Evolutionary conservation across 53 echinoderm and acorn worm species (phyloP), one percentile per base, ranked within the genome.

Genomic region (Stichopus horrens): DNA sequence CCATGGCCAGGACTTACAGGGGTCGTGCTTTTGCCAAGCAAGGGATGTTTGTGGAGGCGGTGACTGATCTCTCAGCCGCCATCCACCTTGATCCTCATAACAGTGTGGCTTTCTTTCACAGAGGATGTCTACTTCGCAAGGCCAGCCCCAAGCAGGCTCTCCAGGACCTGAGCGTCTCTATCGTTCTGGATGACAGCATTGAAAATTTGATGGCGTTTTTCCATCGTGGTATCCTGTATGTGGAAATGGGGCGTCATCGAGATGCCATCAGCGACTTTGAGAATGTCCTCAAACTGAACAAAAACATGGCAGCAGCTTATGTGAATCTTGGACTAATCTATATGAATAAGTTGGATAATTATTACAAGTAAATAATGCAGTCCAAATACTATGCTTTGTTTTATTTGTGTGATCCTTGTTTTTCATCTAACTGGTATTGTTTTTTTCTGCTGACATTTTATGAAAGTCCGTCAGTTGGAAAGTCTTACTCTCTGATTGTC

Each of bases 181-280:
- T 99, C 9, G 85, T 99, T 21, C 88, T 99, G 8, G 92, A 99
- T 86, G 99, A 99, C 73, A 86, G 92, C 57, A 76, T 87, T 23
- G 94, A 91, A 9, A 99, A 96, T 57, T 88, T 95, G 73, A 94
- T 99, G 95, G 99, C 99, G 5, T 99, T 94, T 94, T 94, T 94
- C 86, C 99, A 99, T 73, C 89, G 99, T 63, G 99, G 93, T 22
- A 94, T 98, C 76, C 86, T 99, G 16, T 99, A 99, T 83, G 96
- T 93, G 88, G 96, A 93, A 77, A 75, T 92, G 83, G 81, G 75
- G 54, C 92, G 96, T 18, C 90, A 92, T 73, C 96, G 92, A 79
- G 99, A 99, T 89, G 99, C 99, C 76, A 99, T 99, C 86, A 89
- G 93, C 73, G 99, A 99, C 79, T 99, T 99, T 96, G 99, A 99